Conservation (phyloP, 2,113 vertebrate genomes). For the Dromaius novaehollandiae region DNA sequence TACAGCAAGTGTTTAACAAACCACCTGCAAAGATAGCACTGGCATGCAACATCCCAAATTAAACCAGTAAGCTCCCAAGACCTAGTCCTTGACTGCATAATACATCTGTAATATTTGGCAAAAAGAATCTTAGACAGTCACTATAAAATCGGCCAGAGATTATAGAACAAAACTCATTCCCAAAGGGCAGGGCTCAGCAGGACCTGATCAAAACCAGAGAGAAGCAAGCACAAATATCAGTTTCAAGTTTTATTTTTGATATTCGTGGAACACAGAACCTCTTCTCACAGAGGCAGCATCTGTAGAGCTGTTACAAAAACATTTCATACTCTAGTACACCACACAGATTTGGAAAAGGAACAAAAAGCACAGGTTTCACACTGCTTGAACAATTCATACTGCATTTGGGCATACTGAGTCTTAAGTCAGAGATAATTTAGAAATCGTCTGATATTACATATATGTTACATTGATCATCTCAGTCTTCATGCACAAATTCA, state of each 20-base stretch:
- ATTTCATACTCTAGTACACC: constrained; percentile 61
- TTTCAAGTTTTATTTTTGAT: constrained; percentile 74
- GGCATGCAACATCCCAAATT: background rate
- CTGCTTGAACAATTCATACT: constrained; percentile 39
- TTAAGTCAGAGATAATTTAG: constrained; percentile 51
- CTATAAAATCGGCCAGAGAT: background rate
- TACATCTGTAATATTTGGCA: fast-evolving
- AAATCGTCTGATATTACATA: constrained; percentile 39
- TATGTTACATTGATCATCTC: constrained; percentile 3
- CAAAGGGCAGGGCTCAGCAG: background rate
- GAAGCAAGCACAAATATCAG: background rate
- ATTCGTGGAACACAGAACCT: constrained; percentile 42
- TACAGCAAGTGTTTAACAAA: background rate
- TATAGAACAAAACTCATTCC: background rate
- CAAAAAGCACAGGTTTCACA: constrained; percentile 70
- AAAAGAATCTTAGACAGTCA: background rate
- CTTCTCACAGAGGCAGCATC: constrained; percentile 49
- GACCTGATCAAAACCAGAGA: background rate
- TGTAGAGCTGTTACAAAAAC: constrained; percentile 57
- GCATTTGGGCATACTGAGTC: constrained; percentile 47
- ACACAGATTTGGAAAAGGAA: constrained; percentile 50
- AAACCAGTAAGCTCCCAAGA: background rate
- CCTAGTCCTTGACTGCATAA: background rate
- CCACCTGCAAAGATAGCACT: background rate
- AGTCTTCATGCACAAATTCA: constrained; percentile 59